Evolutionary conservation across 2,113 vertebrate genomes (phyloP).

Genomic region (Heterocephalus glaber): DNA sequence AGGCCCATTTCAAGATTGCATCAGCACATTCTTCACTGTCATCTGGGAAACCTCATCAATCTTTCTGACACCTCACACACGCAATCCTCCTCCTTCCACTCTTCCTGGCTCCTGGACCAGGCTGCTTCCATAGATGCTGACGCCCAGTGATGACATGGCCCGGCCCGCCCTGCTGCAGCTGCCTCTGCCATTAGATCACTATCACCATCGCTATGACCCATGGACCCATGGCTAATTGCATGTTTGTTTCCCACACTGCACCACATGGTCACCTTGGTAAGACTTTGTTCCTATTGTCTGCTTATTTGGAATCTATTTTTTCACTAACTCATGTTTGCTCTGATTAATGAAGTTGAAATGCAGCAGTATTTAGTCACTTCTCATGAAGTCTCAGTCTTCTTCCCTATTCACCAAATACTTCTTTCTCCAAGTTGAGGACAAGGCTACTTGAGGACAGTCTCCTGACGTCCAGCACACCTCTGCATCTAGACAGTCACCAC

Average conservation of each 20-base stretch:
- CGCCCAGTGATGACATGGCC: background rate
- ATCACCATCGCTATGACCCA: background rate
- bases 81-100: conserved; percentile 7
- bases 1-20: conserved; percentile 30
- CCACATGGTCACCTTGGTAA: background rate
- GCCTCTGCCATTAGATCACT: conserved; percentile 59
- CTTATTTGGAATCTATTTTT: background rate
- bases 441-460: background rate
- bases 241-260: conserved; percentile 59
- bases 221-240: conserved; percentile 22
- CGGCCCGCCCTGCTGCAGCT: conserved; percentile 28
- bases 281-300: background rate
- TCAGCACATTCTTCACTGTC: conserved; percentile 43
- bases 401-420: background rate
- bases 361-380: background rate
- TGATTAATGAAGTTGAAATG: background rate
- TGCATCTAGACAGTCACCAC: background rate
- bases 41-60: conserved; percentile 38
- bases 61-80: background rate
- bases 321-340: background rate
- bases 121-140: conserved; percentile 65
- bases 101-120: background rate
- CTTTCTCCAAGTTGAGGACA: background rate
- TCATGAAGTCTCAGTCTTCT: background rate
- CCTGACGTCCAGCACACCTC: background rate